Conservation (phyloP, 2,797 vertebrate species). For the Lateolabrax maculatus region DNA sequence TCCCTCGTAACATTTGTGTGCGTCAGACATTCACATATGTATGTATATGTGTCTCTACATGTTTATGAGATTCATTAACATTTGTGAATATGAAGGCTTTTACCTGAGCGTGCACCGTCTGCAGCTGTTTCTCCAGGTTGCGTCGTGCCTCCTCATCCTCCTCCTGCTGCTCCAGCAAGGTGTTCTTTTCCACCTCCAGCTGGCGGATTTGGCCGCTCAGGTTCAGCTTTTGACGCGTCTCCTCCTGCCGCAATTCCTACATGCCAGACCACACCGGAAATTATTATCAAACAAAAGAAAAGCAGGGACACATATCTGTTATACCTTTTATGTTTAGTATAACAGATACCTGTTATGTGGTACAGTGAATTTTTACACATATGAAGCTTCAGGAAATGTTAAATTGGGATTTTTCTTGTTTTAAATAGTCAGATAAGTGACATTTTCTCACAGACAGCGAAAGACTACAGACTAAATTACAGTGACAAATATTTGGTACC, state of each 20-base stretch:
- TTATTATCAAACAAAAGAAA: constrained; percentile 1
- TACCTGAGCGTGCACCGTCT: constrained; percentile 92
- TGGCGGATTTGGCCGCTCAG: constrained; percentile 95
- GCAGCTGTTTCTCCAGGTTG: constrained; percentile 95
- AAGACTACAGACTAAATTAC: not conserved
- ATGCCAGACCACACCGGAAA: constrained; percentile 27
- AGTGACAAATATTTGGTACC: not conserved
- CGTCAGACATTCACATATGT: not conserved
- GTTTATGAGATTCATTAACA: not conserved
- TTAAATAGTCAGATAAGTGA: not conserved
- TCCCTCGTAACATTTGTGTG: constrained; percentile 5
- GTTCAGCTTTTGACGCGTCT: constrained; percentile 98
- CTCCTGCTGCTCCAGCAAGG: constrained; percentile 96
- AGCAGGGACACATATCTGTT: not conserved
- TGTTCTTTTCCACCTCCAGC: constrained; percentile 95
- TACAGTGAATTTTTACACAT: not conserved
- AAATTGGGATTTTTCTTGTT: not conserved
- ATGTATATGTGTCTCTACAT: not conserved
- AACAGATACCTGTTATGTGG: not conserved
- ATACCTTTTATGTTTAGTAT: fast-evolving
- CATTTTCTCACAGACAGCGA: not conserved
- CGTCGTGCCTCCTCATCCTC: constrained; percentile 95
- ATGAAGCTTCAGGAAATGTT: not conserved
- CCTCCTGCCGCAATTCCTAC: constrained; percentile 97
- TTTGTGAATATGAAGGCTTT: not conserved